These are phyloP conservation scores for Oreochromis tanganicae DNA, from an alignment of 2,113 vertebrate genomes.

Conservation along the genomic window DNA sequence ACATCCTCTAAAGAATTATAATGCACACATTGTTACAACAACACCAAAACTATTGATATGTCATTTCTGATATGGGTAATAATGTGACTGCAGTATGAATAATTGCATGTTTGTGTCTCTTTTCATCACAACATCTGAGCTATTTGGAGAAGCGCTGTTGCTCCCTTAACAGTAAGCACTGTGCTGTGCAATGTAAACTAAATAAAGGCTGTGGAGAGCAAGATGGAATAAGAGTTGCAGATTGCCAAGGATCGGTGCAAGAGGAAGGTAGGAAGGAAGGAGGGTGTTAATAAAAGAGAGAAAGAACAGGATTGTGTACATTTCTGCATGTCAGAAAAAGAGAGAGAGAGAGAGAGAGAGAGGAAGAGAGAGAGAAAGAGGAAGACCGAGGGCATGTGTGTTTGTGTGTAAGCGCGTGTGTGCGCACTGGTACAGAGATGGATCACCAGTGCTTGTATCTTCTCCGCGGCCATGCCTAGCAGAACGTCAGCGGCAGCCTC, in stretches of 20 bases:
- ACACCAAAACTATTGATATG: not conserved
- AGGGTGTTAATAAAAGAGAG: conserved; percentile 15
- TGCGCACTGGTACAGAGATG: conserved; percentile 65
- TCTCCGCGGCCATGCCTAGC: conserved; percentile 70
- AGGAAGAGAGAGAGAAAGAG: not conserved
- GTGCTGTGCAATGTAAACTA: conserved; percentile 36
- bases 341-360: not conserved
- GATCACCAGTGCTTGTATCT: conserved; percentile 76
- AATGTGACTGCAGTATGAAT: not conserved
- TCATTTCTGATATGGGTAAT: not conserved
- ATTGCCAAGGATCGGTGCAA: conserved; percentile 10
- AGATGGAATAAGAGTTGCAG: conserved; percentile 30
- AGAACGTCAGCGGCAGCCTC: conserved; percentile 67
- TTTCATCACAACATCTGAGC: conserved; percentile 1
- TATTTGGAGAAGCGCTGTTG: conserved; percentile 29
- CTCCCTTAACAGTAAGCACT: conserved; percentile 30
- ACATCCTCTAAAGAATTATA: not conserved
- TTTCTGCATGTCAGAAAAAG: not conserved
- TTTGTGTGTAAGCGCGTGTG: conserved; percentile 9
- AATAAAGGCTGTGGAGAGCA: conserved; percentile 44
- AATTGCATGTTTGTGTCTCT: not conserved
- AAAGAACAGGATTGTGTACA: not conserved
- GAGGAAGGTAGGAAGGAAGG: not conserved
- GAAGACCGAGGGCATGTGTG: not conserved
- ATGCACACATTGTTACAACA: not conserved